Evolutionary conservation across 2,888 invertebrate species (phyloP), one percentile per base, ranked within the genome.

Genomic region (Maniola hyperantus): DNA sequence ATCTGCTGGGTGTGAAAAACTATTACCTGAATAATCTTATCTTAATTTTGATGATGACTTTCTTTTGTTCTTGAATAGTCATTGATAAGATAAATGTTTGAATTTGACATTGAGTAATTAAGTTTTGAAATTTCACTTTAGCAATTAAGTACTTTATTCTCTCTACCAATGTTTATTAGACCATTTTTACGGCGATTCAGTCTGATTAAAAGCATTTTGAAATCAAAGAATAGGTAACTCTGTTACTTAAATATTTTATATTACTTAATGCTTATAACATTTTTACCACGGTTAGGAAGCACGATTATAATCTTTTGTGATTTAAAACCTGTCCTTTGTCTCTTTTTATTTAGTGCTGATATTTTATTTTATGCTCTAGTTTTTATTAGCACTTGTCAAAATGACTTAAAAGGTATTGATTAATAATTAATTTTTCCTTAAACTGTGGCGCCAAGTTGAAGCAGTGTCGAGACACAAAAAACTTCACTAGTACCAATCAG

Each of bases 1-100:
- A 48, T 48, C 48, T 48, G 48, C 60, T 11, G 50, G 36, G 60
- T 60, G 60, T 60, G 60, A 60, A 60, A 60, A 42, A 57, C 39
- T 57, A 11, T 57, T 57, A 57, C 57, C 57, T 42, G 20, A 13
- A 42, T 6, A 57, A 39, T 39, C 57, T 57, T 57, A 57, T 57
- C 57, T 48, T 2, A 42, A 57, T 57, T 57, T 20, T 20, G 20
- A 6, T 57, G 20, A 20, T 13, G 42, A 39, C 18, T 20, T 57
- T 20, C 57, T 42, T 20, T 57, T 42, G 57, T 57, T 57, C 42
- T 26, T 26, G 18, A 57, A 42, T 11, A 57, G 57, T 42, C 13
- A 6, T 8, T n/a, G 10, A 26, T 5, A 20, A n/a, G n/a, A 46
- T 15, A 46, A n/a, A 15, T 7, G 6, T 2, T 46, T 46, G n/a